Evolutionary conservation across 1,140 invertebrate genomes (phyloP), one percentile per base, ranked within the genome.

Genomic region (Drosophila bifasciata): DNA sequence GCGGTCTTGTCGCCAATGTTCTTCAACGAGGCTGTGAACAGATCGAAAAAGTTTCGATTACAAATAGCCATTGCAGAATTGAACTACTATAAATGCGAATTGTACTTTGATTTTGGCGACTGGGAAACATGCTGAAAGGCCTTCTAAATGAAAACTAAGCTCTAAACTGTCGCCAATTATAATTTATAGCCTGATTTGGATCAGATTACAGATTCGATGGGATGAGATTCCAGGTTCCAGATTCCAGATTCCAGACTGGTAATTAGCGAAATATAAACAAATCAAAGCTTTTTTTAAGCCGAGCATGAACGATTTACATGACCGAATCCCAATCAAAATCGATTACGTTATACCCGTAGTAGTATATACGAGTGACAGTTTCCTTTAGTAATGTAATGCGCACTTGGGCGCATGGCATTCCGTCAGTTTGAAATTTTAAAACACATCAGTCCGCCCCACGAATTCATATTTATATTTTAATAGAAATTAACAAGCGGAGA

Each of bases 1-100:
- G 93, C 93, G 23, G 93, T 94, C 91, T 94, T 94, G 91, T 94
- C 93, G 72, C 93, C 93, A 90, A 94, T 92, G 91, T 91, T 93
- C 91, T 93, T 93, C 92, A 94, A 92, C 58, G 93, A 93, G 32
- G 93, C 93, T 94, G 81, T 40, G 44, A n/a, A 49, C 3, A 41
- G 46, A 51, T 11, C 6, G 3, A 56, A 25, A 3, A 19, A 45
- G 46, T 50, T 52, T 11, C 44, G 21, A 49, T 49, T 45, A 52
- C 21, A 15, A 43, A 32, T n/a, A 17, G 49, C 17, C 2, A 5
- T 6, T 5, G 8, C 16, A 16, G 57, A 50, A 6, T 9, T 1
- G 0, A 4, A 15, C 1, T 15, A n/a, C n/a, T n/a, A n/a, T n/a
- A 6, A 4, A 6, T n/a, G 58, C 32, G 8, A 25, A 44, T 45